Conservation (phyloP, 2,888 invertebrate genomes). For the Chironomus tentans region DNA sequence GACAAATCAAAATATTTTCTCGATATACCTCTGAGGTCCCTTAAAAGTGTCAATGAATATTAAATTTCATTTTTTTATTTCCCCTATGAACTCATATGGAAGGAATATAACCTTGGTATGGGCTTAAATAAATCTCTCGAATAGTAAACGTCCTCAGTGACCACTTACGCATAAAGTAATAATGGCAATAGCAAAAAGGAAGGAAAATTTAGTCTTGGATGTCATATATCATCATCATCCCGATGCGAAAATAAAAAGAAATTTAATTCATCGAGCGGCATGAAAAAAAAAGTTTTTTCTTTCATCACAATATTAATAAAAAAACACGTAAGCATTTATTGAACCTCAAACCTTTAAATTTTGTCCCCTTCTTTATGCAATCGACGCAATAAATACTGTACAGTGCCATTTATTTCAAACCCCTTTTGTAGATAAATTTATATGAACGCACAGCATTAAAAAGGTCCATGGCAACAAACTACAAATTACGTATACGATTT, state of each 20-base stretch:
- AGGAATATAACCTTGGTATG: too few species aligned
- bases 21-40: not conserved
- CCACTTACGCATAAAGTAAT: not conserved
- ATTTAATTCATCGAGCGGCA: not conserved
- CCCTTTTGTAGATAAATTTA: not conserved
- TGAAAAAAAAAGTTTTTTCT: not conserved
- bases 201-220: not conserved
- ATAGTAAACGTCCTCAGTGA: not conserved
- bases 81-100: too few species aligned
- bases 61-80: not conserved
- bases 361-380: not conserved
- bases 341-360: not conserved
- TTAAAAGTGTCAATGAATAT: not conserved
- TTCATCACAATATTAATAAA: not conserved
- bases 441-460: not conserved
- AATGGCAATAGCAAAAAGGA: too few species aligned
- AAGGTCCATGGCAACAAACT: not conserved
- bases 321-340: not conserved
- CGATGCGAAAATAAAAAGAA: not conserved
- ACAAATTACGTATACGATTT: constrained; percentile 3
- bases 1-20: not conserved
- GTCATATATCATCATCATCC: not conserved
- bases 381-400: not conserved
- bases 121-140: not conserved
- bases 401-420: not conserved